A percentile compares a stretch with the other conserved stretches of the same genome.
phyloP scores from a whole-genome alignment of 2,888 invertebrate genomes.

The Polydrusus tereticollis region DNA sequence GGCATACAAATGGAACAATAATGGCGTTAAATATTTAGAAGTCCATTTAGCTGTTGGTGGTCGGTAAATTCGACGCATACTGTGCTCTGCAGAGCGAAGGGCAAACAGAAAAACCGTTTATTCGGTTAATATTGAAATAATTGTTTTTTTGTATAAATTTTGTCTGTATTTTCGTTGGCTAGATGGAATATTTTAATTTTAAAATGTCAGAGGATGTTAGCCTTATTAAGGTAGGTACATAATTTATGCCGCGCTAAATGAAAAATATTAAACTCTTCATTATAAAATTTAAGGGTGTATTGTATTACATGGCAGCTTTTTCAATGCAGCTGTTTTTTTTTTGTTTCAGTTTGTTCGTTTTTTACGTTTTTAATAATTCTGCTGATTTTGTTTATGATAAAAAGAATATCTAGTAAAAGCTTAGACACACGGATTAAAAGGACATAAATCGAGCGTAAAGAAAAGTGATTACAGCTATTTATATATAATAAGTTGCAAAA shows the following conservation, averaged over 20 bases:
- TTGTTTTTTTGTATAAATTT: slow-evolving; percentile 16
- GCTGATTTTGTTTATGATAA: no score
- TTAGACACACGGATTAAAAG: no score
- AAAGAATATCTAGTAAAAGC: no score
- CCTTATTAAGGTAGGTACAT: background rate
- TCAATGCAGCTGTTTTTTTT: no score
- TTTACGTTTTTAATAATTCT: no score
- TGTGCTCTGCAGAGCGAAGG: slow-evolving; percentile 6
- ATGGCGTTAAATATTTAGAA: slow-evolving; percentile 49
- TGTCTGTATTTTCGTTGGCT: slow-evolving; percentile 15
- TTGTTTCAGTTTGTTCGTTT: no score
- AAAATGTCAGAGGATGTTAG: slow-evolving; percentile 2
- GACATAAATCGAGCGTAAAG: no score
- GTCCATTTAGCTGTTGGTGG: slow-evolving; percentile 45
- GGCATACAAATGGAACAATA: slow-evolving; percentile 47
- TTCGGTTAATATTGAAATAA: slow-evolving; percentile 15
- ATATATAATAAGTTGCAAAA: no score
- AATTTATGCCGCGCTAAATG: background rate
- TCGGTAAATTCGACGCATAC: slow-evolving; percentile 26
- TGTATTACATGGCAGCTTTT: background rate
- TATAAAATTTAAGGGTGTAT: no score
- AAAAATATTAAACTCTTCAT: no score
- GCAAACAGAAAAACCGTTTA: slow-evolving; percentile 29
- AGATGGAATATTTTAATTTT: slow-evolving; percentile 7
- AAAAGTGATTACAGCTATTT: no score